Conservation (phyloP, 2,797 vertebrate genomes). For the Champsocephalus gunnari region DNA sequence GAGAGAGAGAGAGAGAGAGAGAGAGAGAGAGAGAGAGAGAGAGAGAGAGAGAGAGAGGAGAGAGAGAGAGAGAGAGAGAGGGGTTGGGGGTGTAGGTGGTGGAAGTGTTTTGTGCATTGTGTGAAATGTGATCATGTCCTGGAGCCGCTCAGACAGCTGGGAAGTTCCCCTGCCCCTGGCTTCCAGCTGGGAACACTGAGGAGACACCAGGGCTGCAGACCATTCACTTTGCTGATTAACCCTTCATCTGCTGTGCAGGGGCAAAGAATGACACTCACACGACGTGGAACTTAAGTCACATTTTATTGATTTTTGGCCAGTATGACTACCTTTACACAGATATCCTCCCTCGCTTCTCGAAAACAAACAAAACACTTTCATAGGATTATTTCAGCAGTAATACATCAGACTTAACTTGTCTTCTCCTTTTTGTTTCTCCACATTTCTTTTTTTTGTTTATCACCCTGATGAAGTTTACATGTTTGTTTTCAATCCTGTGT, state of each 20-base stretch:
- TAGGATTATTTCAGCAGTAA: slow-evolving; percentile 84
- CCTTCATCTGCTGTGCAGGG: slow-evolving; percentile 45
- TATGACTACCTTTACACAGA: slow-evolving; percentile 94
- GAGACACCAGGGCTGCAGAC: slow-evolving; percentile 47
- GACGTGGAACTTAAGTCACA: slow-evolving; percentile 80
- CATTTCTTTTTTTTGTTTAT: slow-evolving; percentile 31
- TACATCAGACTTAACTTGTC: slow-evolving; percentile 70
- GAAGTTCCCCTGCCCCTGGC: slow-evolving; percentile 66
- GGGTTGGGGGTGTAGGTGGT: slow-evolving; percentile 5
- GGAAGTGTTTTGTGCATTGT: slow-evolving; percentile 71
- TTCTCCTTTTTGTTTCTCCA: slow-evolving; percentile 33
- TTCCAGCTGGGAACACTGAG: slow-evolving; percentile 69
- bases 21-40: slow-evolving; percentile 18
- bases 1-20: slow-evolving; percentile 18
- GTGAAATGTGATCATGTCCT: slow-evolving; percentile 78
- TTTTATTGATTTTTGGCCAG: slow-evolving; percentile 93
- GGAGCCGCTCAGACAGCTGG: slow-evolving; percentile 75
- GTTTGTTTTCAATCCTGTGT: slow-evolving; percentile 90
- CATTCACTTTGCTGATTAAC: slow-evolving; percentile 63
- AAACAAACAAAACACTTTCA: slow-evolving; percentile 85
- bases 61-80: slow-evolving; percentile 1
- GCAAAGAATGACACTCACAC: slow-evolving; percentile 61
- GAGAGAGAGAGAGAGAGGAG: slow-evolving; percentile 17
- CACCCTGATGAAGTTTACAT: slow-evolving; percentile 68
- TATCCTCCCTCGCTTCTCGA: slow-evolving; percentile 81